These are phyloP conservation scores for Diplosoma virens DNA, from an alignment of 23 tunicate genomes.

Conservation along the genomic window DNA sequence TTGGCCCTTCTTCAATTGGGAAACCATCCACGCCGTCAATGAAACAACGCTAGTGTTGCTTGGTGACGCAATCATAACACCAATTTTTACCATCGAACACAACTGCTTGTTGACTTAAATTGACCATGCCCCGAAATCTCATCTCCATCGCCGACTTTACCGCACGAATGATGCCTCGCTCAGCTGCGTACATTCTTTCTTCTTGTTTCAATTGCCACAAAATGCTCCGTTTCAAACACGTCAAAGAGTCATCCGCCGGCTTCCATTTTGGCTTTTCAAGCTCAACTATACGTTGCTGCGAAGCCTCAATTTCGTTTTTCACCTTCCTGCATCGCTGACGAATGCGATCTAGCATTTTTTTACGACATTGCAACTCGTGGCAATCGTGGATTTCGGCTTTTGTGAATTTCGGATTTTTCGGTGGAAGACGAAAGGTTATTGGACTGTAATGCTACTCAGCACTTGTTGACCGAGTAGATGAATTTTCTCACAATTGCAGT, in stretches of 20 bases:
- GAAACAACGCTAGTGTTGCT: not conserved
- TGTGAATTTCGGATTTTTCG: not conserved
- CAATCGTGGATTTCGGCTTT: not conserved
- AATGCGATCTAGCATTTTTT: not conserved
- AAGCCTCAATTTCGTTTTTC: not conserved
- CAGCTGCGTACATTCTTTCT: not conserved
- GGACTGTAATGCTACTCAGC: too few species aligned
- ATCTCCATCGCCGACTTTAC: slow-evolving; percentile 15
- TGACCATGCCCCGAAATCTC: not conserved
- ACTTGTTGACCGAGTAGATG: too few species aligned
- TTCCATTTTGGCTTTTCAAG: not conserved
- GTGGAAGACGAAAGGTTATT: not conserved
- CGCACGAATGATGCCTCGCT: not conserved
- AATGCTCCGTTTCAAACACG: not conserved
- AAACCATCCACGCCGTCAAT: not conserved
- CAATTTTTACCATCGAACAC: not conserved
- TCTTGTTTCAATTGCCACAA: not conserved
- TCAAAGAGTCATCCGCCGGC: not conserved
- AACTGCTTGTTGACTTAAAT: not conserved
- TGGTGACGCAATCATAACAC: slow-evolving; percentile 8
- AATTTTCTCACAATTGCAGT: too few species aligned
- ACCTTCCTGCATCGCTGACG: not conserved
- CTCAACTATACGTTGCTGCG: not conserved
- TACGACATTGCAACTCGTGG: not conserved
- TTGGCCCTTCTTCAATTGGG: not conserved